Percentiles rank a stretch among this genome's conserved stretches.
These are phyloP conservation scores for Diplodus puntazzo DNA, from an alignment of 2,797 vertebrate genomes.

Conservation along the genomic window DNA sequence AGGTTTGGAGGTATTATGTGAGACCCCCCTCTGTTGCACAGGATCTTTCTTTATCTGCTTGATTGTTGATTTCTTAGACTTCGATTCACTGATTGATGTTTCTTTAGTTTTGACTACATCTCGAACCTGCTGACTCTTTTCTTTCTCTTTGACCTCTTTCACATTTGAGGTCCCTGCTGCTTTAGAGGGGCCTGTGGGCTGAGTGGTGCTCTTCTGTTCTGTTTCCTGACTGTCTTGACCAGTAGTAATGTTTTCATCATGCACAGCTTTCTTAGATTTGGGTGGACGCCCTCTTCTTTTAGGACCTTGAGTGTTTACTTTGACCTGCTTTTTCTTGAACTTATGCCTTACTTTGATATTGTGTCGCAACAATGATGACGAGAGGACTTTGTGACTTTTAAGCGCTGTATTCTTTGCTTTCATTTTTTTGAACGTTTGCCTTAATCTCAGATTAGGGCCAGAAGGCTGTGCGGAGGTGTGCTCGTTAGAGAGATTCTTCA, in stretches of 20 bases:
- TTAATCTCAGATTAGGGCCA: conserved; percentile 44
- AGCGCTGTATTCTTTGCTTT: conserved; percentile 6
- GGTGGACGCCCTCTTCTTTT: conserved; percentile 60
- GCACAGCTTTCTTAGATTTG: conserved; percentile 20
- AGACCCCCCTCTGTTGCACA: conserved; percentile 2
- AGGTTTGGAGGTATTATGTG: background rate
- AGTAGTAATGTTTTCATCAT: conserved; percentile 38
- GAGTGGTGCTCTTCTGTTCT: conserved; percentile 1
- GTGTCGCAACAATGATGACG: conserved; percentile 33
- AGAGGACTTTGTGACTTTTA: conserved; percentile 38
- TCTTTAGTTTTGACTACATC: background rate
- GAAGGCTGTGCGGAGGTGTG: conserved; percentile 27
- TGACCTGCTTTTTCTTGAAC: conserved; percentile 48
- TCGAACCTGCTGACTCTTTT: background rate
- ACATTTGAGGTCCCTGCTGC: conserved; percentile 4
- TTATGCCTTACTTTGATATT: conserved; percentile 35
- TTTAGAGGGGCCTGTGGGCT: background rate
- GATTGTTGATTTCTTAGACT: background rate
- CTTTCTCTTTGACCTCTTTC: conserved; percentile 4
- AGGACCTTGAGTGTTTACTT: conserved; percentile 6
- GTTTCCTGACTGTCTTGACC: conserved; percentile 2
- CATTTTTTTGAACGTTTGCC: conserved; percentile 49
- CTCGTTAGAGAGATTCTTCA: conserved; percentile 63
- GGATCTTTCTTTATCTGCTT: conserved; percentile 14
- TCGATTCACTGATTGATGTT: background rate